Conservation (phyloP, 2,113 vertebrate species). For the Solea solea region DNA sequence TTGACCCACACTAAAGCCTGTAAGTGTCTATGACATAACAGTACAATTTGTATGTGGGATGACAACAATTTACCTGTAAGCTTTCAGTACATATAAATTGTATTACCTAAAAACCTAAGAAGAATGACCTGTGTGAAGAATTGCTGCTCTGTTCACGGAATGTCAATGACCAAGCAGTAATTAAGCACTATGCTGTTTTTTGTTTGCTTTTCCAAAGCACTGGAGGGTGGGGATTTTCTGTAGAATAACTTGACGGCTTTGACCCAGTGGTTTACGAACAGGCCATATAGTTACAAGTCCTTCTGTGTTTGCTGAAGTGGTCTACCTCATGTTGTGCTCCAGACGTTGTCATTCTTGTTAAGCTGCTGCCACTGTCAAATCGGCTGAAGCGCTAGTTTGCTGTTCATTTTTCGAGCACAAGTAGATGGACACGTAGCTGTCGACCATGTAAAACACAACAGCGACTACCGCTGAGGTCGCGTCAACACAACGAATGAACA, state of each 20-base stretch:
- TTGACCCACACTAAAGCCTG: conserved; percentile 32
- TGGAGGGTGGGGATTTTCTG: conserved; percentile 41
- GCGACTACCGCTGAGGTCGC: background rate
- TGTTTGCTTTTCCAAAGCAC: conserved; percentile 30
- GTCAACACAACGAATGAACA: background rate
- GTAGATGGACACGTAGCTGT: background rate
- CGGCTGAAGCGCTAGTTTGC: conserved; percentile 15
- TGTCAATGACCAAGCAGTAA: conserved; percentile 19
- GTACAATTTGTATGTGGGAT: conserved; percentile 15
- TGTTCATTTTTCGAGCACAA: background rate
- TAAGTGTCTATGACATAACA: conserved; percentile 21
- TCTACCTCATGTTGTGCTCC: conserved; percentile 64
- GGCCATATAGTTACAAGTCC: conserved; percentile 16
- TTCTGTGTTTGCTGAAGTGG: conserved; percentile 31
- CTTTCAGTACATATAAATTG: conserved; percentile 12
- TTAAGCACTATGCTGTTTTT: conserved; percentile 20
- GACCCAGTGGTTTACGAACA: conserved; percentile 41
- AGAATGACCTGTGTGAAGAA: conserved; percentile 15
- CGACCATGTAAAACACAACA: background rate
- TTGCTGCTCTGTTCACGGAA: conserved; percentile 39
- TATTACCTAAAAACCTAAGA: conserved; percentile 32
- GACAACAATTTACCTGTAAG: background rate
- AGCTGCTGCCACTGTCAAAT: conserved; percentile 48
- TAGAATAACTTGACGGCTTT: conserved; percentile 28
- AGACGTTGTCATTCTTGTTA: conserved; percentile 42